Evolutionary conservation across 2,797 vertebrate genomes (phyloP), one percentile per base, ranked within the genome.

Genomic region (Aeoliscus strigatus): DNA sequence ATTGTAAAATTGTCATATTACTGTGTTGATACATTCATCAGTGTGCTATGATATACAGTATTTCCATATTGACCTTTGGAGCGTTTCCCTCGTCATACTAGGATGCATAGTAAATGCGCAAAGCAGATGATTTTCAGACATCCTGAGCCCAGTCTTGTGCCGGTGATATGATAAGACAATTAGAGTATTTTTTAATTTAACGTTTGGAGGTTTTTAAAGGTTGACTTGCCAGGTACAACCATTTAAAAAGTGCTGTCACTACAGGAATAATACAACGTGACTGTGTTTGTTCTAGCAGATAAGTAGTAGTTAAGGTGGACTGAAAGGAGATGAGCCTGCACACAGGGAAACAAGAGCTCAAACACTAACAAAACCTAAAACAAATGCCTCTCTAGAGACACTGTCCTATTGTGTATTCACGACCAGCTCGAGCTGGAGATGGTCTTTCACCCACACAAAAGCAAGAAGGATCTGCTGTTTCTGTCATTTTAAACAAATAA

Each of bases 401-500:
- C 52, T 18, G 33, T 50, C 47, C 33, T 48, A 71, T 76, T 71
- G 74, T 80, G 67, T 70, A 83, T 83, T 87, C 79, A 77, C 57
- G 69, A 50, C 55, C 53, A 29, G 53, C 79, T 79, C 66, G 81
- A 75, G 72, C 84, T 85, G 60, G 75, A 77, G 79, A 81, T 70
- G 60, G 27, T 76, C 81, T 84, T 85, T 84, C 73, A 77, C 21
- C 11, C 43, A 62, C 66, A 87, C 82, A 87, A 86, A 83, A 72
- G 77, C 73, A 63, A 76, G 50, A 53, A 36, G 47, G 57, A 39
- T 73, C 61, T 72, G 67, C 66, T 77, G 65, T 77, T 82, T 77
- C 70, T 77, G 77, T 79, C 73, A 61, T 63, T 87, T 86, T 82
- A 85, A 86, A 83, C 85, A 83, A 86, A 88, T 81, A 80, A 79